Evolutionary conservation across 2,888 invertebrate genomes (phyloP), one percentile per base, ranked within the genome.

Genomic region (Latrodectus hesperus): DNA sequence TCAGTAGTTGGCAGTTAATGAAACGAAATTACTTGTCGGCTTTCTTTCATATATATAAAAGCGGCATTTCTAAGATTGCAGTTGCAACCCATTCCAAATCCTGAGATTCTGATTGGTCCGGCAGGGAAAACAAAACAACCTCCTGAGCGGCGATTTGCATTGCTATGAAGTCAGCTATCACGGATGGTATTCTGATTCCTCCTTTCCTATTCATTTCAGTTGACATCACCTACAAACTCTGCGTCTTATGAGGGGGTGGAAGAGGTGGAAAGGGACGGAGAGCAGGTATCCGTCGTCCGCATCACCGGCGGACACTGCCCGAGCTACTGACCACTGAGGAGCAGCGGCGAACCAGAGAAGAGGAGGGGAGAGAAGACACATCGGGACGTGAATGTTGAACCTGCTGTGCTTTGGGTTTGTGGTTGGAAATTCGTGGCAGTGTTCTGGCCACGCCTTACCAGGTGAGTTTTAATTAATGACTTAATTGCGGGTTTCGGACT

Each of bases 321-420:
- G 22, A 75, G 14, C 38, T 38, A 38, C 38, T 38, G 38, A 38
- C 38, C 38, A 38, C 38, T 38, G 4, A 38, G 38, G 38, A 38
- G 51, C 77, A 67, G 52, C 64, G 65, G 26, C 60, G 52, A 0
- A 14, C 53, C 4, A n/a, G 85, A 74, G 88, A 74, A 26, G 64
- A 53, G 72, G 76, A 64, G 49, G 71, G 75, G 53, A 64, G 72
- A 55, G 53, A 10, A 67, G 75, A 52, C 49, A 38, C 65, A 72
- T 74, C 55, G 68, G 64, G 86, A 71, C 84, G 88, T 88, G 88
- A 82, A 88, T 88, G 88, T 88, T 88, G 79, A 80, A 88, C 84
- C 71, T 88, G 79, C 88, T 80, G 76, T 84, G 88, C 60, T 83
- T 88, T 88, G 84, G 88, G 84, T 83, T 88, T 84, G 88, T 88